Evolutionary conservation across 2,113 vertebrate genomes (phyloP).

Genomic region (Hassar affinis): DNA sequence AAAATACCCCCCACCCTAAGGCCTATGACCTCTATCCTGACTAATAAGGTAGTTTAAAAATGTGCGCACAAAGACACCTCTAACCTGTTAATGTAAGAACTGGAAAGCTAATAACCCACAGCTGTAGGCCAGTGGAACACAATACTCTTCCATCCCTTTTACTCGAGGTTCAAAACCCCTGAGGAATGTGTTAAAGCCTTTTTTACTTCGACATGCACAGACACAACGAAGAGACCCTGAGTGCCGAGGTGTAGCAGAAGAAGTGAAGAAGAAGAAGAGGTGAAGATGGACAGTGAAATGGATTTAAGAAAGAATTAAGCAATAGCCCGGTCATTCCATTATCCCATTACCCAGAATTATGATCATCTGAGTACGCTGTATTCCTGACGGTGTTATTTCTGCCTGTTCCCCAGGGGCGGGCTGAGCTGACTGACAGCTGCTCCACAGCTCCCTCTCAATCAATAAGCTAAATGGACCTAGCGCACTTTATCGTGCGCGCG

Average conservation of each 20-base stretch:
- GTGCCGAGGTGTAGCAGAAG: no score
- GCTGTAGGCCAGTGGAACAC: slow-evolving; percentile 35
- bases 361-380: slow-evolving; percentile 32
- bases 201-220: slow-evolving; percentile 24
- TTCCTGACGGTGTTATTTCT: background rate
- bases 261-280: slow-evolving; percentile 2
- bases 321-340: slow-evolving; percentile 20
- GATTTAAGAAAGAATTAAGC: slow-evolving; percentile 13
- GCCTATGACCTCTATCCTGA: slow-evolving; percentile 64
- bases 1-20: slow-evolving; percentile 71
- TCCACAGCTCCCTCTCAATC: slow-evolving; percentile 47
- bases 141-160: slow-evolving; percentile 4
- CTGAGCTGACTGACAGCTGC: slow-evolving; percentile 28
- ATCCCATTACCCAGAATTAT: slow-evolving; percentile 31
- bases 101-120: slow-evolving; percentile 24
- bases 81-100: slow-evolving; percentile 49
- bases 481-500: slow-evolving; percentile 48
- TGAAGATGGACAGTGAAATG: background rate
- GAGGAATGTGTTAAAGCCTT: slow-evolving; percentile 7
- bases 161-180: slow-evolving; percentile 9
- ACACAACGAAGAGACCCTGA: background rate
- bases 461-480: slow-evolving; percentile 57
- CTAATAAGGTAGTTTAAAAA: slow-evolving; percentile 56
- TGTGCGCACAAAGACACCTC: slow-evolving; percentile 47
- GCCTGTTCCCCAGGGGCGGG: background rate